Evolutionary conservation across 2,888 invertebrate species (phyloP).

Genomic region (Nomada flava): DNA sequence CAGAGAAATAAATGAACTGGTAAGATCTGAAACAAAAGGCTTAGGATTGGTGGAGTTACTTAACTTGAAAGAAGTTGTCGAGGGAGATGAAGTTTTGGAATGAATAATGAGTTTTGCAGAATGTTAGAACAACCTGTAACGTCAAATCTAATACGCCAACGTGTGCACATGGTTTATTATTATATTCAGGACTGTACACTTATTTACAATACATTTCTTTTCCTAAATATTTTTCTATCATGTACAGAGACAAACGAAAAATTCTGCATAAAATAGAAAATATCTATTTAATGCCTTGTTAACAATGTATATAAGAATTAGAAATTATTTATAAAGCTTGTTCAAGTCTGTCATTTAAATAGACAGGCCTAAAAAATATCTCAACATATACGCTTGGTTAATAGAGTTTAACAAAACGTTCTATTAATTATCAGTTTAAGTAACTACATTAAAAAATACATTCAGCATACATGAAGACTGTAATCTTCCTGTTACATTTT

Average conservation of each 20-base stretch:
- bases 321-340: slow-evolving; percentile 32
- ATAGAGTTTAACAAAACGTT: background rate
- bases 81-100: slow-evolving; percentile 92
- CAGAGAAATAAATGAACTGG: slow-evolving; percentile 93
- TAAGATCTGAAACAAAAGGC: slow-evolving; percentile 94
- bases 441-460: slow-evolving; percentile 7
- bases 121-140: slow-evolving; percentile 18
- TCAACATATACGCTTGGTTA: slow-evolving; percentile 14
- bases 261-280: slow-evolving; percentile 36
- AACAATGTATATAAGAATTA: slow-evolving; percentile 23
- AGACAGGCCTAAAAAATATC: background rate
- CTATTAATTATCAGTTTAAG: background rate
- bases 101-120: slow-evolving; percentile 72
- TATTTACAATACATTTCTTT: slow-evolving; percentile 25
- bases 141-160: slow-evolving; percentile 16
- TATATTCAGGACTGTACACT: slow-evolving; percentile 17
- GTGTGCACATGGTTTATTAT: slow-evolving; percentile 12
- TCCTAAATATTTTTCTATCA: slow-evolving; percentile 14
- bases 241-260: slow-evolving; percentile 23
- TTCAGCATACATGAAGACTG: background rate
- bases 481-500: slow-evolving; percentile 9
- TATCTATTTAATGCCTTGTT: slow-evolving; percentile 56
- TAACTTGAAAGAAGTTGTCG: slow-evolving; percentile 95
- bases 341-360: slow-evolving; percentile 32
- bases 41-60: slow-evolving; percentile 95